These are phyloP conservation scores for Zosterops lateralis DNA, from an alignment of 2,113 vertebrate genomes.

Conservation along the genomic window DNA sequence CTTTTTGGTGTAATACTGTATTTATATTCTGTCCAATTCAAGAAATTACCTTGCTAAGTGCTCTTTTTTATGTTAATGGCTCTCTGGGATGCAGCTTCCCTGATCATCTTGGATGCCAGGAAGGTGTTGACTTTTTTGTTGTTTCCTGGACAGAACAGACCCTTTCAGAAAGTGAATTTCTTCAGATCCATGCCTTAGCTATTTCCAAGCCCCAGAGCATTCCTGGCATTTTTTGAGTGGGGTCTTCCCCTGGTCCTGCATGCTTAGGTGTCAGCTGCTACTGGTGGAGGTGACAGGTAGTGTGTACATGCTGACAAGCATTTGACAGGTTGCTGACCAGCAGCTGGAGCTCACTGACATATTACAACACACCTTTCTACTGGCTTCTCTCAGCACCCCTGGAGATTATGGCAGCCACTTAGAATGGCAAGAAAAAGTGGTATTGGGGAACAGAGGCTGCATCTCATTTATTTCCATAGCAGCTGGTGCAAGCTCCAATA, in stretches of 20 bases:
- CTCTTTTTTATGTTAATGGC: neutral
- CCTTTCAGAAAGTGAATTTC: neutral
- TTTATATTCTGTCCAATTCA: neutral
- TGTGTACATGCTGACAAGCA: neutral
- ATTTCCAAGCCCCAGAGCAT: neutral
- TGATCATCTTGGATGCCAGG: neutral
- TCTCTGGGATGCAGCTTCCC: neutral
- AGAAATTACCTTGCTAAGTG: neutral
- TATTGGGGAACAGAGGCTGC: neutral
- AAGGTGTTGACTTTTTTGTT: neutral
- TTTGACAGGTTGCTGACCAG: neutral
- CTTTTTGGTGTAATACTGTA: neutral
- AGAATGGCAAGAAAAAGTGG: neutral
- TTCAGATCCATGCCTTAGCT: neutral
- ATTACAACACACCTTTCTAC: neutral
- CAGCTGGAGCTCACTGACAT: neutral
- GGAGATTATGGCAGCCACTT: neutral
- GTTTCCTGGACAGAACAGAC: neutral
- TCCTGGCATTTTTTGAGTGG: neutral
- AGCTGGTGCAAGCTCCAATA: neutral
- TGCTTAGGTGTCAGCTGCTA: neutral
- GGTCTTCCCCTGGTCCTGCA: neutral
- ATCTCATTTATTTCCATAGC: neutral
- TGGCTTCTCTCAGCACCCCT: neutral
- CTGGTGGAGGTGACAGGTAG: neutral